Evolutionary conservation across 2,888 invertebrate genomes (phyloP).

Genomic region (Micropterix aruncella): DNA sequence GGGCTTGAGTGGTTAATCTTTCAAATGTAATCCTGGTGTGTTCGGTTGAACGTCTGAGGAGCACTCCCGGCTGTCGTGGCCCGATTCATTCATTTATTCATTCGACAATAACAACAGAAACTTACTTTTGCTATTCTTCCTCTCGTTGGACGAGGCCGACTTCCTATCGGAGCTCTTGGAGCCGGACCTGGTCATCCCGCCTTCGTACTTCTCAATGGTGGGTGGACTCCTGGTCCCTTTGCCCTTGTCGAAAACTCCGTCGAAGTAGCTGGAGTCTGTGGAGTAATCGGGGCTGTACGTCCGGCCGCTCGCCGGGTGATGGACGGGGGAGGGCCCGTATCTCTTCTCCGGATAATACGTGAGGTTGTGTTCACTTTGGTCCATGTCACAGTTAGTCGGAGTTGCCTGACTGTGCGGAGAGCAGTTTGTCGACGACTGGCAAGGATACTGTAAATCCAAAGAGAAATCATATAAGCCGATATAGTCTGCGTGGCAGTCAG

Average conservation of each 20-base stretch:
- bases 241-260: constrained; percentile 8
- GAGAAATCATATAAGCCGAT: too few relatives aligned
- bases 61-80: too few relatives aligned
- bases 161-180: background rate
- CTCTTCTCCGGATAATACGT: constrained; percentile 22
- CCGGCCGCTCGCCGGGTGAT: constrained; percentile 1
- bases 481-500: too few relatives aligned
- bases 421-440: constrained; percentile 10
- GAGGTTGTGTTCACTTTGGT: constrained; percentile 20
- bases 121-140: background rate
- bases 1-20: too few relatives aligned
- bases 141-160: background rate
- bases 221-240: background rate
- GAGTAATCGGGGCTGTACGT: constrained; percentile 11
- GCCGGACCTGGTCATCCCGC: background rate
- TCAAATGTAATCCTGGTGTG: too few relatives aligned
- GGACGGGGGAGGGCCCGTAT: constrained; percentile 20
- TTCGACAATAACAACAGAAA: background rate
- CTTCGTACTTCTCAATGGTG: background rate
- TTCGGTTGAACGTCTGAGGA: too few relatives aligned
- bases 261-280: constrained; percentile 11
- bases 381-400: constrained; percentile 5
- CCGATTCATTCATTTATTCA: too few relatives aligned
- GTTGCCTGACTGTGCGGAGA: constrained; percentile 8
- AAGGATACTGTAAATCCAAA: constrained; percentile 9